Percentiles rank a stretch among this genome's conserved stretches.
These are phyloP conservation scores for Catostylus mosaicus DNA, from an alignment of 30 jellyfish, hydroid and myxozoan species.

Conservation along the genomic window DNA sequence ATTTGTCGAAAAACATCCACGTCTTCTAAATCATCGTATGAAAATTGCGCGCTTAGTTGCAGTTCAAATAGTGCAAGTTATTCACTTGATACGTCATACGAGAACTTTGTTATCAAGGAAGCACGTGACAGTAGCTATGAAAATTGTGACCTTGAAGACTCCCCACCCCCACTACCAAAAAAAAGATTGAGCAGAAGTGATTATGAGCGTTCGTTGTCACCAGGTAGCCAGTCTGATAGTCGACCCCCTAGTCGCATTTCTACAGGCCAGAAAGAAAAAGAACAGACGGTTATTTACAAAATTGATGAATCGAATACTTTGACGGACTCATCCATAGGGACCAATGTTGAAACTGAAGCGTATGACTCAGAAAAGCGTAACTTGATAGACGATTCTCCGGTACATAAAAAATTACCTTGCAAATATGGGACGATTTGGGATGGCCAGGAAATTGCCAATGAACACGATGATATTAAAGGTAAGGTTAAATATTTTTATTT, in stretches of 20 bases:
- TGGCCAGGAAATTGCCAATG: conserved; percentile 16
- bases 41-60: conserved; percentile 10
- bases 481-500: neutral
- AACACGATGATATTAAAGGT: conserved; percentile 11
- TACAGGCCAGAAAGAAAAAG: neutral
- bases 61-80: conserved; percentile 1
- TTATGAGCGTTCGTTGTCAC: conserved; percentile 10
- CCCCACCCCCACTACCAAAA: conserved; percentile 73
- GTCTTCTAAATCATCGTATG: conserved; percentile 19
- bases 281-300: neutral
- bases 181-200: conserved; percentile 22
- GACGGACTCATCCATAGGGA: neutral
- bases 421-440: conserved; percentile 47
- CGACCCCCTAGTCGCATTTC: conserved; percentile 1
- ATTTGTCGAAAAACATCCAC: neutral
- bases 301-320: neutral
- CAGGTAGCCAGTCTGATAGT: neutral
- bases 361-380: neutral
- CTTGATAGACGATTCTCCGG: conserved; percentile 63
- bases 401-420: conserved; percentile 18
- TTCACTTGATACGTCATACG: conserved; percentile 7
- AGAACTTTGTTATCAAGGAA: neutral
- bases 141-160: conserved; percentile 8
- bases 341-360: neutral
- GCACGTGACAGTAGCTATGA: conserved; percentile 23